Conservation (phyloP, 2,888 invertebrate species). For the Cantharis lateralis region DNA sequence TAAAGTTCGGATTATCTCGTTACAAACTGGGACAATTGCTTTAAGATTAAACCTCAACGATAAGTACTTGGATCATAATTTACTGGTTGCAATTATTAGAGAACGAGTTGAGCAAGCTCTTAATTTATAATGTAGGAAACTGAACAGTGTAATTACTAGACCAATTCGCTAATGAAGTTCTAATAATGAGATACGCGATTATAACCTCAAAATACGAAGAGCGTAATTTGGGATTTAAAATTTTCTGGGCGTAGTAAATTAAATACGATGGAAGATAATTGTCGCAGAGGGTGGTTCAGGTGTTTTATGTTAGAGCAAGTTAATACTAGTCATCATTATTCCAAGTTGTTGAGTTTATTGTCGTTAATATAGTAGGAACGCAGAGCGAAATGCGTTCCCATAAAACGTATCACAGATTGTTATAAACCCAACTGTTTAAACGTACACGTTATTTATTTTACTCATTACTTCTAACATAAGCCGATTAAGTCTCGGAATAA, state of each 20-base stretch:
- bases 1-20: neutral
- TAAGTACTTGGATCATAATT: slow-evolving; percentile 12
- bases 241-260: neutral
- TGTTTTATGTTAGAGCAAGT: slow-evolving; percentile 14
- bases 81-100: slow-evolving; percentile 22
- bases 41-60: neutral
- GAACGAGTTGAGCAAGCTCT: slow-evolving; percentile 21
- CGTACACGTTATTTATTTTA: slow-evolving; percentile 16
- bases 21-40: neutral
- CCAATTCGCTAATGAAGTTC: slow-evolving; percentile 29
- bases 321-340: slow-evolving; percentile 42
- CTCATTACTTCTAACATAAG: slow-evolving; percentile 17
- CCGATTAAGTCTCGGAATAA: slow-evolving; percentile 8
- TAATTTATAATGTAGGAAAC: slow-evolving; percentile 22
- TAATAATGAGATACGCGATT: slow-evolving; percentile 27
- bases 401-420: slow-evolving; percentile 16
- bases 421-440: neutral
- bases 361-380: slow-evolving; percentile 34
- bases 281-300: slow-evolving; percentile 6
- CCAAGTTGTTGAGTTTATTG: slow-evolving; percentile 44
- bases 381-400: slow-evolving; percentile 32
- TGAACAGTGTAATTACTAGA: slow-evolving; percentile 24
- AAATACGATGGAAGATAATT: neutral
- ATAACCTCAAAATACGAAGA: slow-evolving; percentile 1
- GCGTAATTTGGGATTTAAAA: neutral